These are phyloP conservation scores for Bradypodion ventrale DNA, from an alignment of 2,797 vertebrate species.

Conservation along the genomic window DNA sequence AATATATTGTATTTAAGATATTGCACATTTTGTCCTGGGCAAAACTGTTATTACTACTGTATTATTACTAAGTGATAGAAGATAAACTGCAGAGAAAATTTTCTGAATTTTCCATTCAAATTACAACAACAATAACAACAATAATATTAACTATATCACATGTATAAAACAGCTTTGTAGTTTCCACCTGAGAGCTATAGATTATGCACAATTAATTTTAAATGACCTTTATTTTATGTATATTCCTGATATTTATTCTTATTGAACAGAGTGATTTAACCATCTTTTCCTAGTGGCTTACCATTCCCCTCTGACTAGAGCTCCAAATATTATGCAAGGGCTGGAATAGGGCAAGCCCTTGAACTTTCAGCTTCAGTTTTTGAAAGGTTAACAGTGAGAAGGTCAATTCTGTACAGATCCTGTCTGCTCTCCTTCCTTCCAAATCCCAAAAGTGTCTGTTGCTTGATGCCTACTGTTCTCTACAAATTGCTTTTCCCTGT, in stretches of 20 bases:
- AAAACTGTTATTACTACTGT: constrained; percentile 6
- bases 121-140: too few species aligned
- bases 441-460: too few species aligned
- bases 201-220: not conserved
- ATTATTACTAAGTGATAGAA: constrained; percentile 30
- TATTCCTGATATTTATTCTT: not conserved
- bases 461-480: too few species aligned
- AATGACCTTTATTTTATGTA: constrained; percentile 20
- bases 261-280: not conserved
- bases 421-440: too few species aligned
- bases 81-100: constrained; percentile 33
- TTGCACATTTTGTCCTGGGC: not conserved
- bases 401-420: not conserved
- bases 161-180: not conserved
- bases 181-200: not conserved
- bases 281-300: not conserved
- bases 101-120: not conserved
- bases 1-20: constrained; percentile 30
- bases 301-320: not conserved
- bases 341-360: not conserved
- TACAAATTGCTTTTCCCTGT: too few species aligned
- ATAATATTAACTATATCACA: too few species aligned
- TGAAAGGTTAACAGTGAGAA: not conserved
- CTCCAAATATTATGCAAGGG: not conserved
- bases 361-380: not conserved